Base-by-base conservation (phyloP, 2,113 vertebrate species). In the Lagopus muta region DNA sequence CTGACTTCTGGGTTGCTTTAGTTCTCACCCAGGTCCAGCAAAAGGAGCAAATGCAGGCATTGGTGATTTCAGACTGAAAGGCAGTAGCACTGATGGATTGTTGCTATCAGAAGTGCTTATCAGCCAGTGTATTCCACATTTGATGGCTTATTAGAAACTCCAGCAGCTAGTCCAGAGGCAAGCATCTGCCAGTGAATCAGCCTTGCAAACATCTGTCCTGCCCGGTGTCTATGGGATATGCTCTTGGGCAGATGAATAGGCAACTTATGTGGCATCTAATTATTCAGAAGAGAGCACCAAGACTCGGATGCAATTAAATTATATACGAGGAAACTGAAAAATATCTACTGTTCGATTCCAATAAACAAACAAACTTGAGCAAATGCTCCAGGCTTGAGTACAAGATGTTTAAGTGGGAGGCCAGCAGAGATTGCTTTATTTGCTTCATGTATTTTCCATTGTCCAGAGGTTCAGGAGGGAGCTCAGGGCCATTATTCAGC, bases 201-300 rank as follows among this genome's bases (percentile, higher is more conserved):
- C 36, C 19, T 50, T 22, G 61, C 64, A 64, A 86, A 78, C 74
- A 30, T 82, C 94, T 72, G 73, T 50, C n/a, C 87, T 54, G 7
- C n/a, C 22, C 61, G 74, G 45, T 21, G 34, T 28, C 82, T 57
- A 3, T 38, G 12, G 20, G 21, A 14, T 22, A 11, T 43, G 42
- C 54, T 74, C 27, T 75, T 11, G 28, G 80, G 15, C 47, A 80
- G 72, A 93, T 93, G 91, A 92, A 95, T 54, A 87, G 58, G 57
- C 82, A 67, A 30, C 89, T 92, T 70, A 40, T 60, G 66, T 90
- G 90, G 47, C 60, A 13, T 65, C 92, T 86, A 4, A 91, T 85
- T 58, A 10, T 67, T 82, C 70, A 38, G 73, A 58, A 57, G 6
- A 64, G 76, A 77, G 77, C 77, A 20, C 50, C 64, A 64, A 67